Base-by-base conservation (phyloP, 2,797 vertebrate genomes). In the Brachyrhaphis roseni region DNA sequence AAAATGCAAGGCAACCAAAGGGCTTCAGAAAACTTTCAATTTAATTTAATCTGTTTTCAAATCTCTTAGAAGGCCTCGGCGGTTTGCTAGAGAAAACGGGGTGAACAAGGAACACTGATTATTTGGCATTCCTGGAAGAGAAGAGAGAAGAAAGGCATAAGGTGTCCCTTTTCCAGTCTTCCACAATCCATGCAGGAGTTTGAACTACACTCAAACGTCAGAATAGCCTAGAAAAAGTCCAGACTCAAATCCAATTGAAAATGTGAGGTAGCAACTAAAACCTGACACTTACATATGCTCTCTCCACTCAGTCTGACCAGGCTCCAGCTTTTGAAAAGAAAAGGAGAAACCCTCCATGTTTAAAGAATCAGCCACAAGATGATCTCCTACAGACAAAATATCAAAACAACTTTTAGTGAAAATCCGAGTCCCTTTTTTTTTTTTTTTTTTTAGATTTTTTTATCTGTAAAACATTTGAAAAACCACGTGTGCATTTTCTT, bases 211-310 rank as follows among this genome's bases (percentile, higher is more conserved):
- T 18, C 34, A 43, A 70, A 39, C n/a, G 5, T 7, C 6, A 26
- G 11, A n/a, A 7, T 7, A 12, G 23, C 64, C 36, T 11, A 62
- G 28, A 34, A 31, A 15, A 59, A 68, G 4, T 26, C 8, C 64
- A 26, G 8, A 41, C 8, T 41, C 8, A 13, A 41, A 43, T 70
- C 66, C 36, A 43, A 68, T 43, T 70, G 39, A 70, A 41, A 43
- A 41, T 26, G 10, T 26, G 10, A 43, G 11, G 39, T 1, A 68
- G 8, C 66, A 41, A 26, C 23, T 43, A 15, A 28, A 70, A 43
- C 3, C 3, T n/a, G 11, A 45, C 16, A 1, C 20, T 70, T 45
- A 4, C 11, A 16, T 12, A 1, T 0, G 0, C 10, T 43, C 41
- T n/a, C 23, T n/a, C 23, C 41, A 71, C 45, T 15, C 41, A 43